These are phyloP conservation scores for Lingula anatina DNA, from an alignment of 2,888 invertebrate genomes.

Conservation along the genomic window DNA sequence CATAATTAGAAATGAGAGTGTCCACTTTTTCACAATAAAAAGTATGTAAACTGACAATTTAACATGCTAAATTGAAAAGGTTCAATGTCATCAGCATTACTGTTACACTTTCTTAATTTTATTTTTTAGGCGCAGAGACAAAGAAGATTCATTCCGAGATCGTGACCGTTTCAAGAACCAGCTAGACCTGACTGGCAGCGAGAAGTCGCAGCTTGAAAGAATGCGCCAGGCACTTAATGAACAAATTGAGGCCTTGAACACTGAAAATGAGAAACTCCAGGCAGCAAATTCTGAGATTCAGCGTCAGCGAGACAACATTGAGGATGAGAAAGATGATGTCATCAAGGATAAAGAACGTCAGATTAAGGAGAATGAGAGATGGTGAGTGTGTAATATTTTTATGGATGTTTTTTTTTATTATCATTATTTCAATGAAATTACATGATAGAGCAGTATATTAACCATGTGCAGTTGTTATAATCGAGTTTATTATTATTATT, in stretches of 20 bases:
- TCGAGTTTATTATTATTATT: too few species aligned
- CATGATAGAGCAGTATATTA: too few species aligned
- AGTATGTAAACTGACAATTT: too few species aligned
- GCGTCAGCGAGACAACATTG: conserved; percentile 72
- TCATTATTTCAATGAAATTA: too few species aligned
- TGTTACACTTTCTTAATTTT: too few species aligned
- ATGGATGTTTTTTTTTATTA: too few species aligned
- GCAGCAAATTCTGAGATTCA: conserved; percentile 61
- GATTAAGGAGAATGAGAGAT: conserved; percentile 51
- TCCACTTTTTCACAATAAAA: too few species aligned
- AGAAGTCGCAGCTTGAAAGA: conserved; percentile 48
- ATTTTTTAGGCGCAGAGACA: conserved; percentile 37
- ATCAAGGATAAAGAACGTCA: conserved; percentile 60
- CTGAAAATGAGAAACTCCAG: conserved; percentile 41
- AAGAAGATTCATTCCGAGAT: conserved; percentile 46
- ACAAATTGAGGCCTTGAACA: conserved; percentile 46
- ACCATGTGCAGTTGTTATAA: too few species aligned
- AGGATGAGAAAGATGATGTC: conserved; percentile 74
- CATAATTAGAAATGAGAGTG: too few species aligned
- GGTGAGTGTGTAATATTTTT: conserved; percentile 31
- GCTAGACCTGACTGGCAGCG: conserved; percentile 39
- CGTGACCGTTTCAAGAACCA: conserved; percentile 46
- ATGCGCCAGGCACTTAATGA: conserved; percentile 44
- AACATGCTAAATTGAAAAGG: too few species aligned
- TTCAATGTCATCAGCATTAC: too few species aligned